Evolutionary conservation across 2,113 vertebrate genomes (phyloP).

Genomic region (Eulemur rufifrons): DNA sequence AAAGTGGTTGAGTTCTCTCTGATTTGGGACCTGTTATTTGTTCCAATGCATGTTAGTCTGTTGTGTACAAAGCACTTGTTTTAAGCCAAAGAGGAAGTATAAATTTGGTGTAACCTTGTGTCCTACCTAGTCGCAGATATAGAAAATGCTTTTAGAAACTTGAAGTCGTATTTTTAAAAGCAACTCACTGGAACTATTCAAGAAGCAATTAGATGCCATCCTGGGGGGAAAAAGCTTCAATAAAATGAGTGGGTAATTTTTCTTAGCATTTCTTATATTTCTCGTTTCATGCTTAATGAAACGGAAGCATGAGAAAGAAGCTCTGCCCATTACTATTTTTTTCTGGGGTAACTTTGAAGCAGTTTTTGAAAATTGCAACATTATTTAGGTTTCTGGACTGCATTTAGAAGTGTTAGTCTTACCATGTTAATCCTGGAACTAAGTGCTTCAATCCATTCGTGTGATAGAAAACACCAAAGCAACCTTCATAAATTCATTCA

Average conservation of each 20-base stretch:
- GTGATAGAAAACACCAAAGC: slow-evolving; percentile 18
- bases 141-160: slow-evolving; percentile 53
- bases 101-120: slow-evolving; percentile 35
- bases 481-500: slow-evolving; percentile 33
- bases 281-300: slow-evolving; percentile 56
- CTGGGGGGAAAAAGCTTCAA: slow-evolving; percentile 27
- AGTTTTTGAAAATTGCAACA: slow-evolving; percentile 56
- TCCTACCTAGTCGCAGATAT: slow-evolving; percentile 1
- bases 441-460: slow-evolving; percentile 37
- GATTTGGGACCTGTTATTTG: slow-evolving; percentile 30
- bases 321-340: slow-evolving; percentile 44
- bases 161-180: slow-evolving; percentile 59
- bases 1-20: slow-evolving; percentile 44
- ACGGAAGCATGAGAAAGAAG: slow-evolving; percentile 61
- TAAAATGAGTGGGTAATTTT: slow-evolving; percentile 65
- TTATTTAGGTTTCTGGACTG: slow-evolving; percentile 27
- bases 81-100: slow-evolving; percentile 43
- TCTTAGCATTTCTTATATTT: slow-evolving; percentile 54
- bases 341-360: slow-evolving; percentile 1
- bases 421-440: neutral
- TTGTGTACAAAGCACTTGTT: neutral
- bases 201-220: slow-evolving; percentile 49
- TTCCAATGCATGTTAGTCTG: slow-evolving; percentile 28
- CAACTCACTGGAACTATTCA: slow-evolving; percentile 19
- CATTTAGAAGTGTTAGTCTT: neutral